A percentile compares a stretch with the other conserved stretches of the same genome.
These are phyloP conservation scores for Nyctibius bracteatus DNA, from an alignment of 2,113 vertebrate genomes.

Conservation along the genomic window DNA sequence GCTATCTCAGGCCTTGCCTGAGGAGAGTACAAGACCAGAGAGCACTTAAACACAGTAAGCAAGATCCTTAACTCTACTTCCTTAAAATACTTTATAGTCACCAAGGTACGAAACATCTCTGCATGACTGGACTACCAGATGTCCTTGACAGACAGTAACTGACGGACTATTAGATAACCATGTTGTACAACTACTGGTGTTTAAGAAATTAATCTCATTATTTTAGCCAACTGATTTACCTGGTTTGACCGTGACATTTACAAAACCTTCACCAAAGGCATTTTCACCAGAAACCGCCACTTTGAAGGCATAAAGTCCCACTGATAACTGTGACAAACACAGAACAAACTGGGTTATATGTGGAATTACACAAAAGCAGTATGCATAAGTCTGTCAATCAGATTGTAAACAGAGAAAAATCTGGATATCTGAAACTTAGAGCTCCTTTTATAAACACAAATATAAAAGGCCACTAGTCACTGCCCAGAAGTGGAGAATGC, in stretches of 20 bases:
- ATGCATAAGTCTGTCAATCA: neutral
- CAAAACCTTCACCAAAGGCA: constrained; percentile 77
- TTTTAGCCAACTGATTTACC: constrained; percentile 60
- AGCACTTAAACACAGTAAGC: neutral
- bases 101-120: neutral
- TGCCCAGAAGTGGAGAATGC: neutral
- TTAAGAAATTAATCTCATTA: neutral
- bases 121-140: neutral
- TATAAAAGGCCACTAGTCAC: neutral
- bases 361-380: neutral
- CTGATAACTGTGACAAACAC: constrained; percentile 69
- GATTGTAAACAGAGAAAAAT: neutral
- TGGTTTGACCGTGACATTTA: constrained; percentile 79
- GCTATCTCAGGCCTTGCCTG: neutral
- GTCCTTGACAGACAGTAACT: neutral
- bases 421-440: neutral
- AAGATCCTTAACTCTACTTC: neutral
- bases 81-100: neutral
- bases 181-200: neutral
- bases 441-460: neutral
- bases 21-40: neutral
- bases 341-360: neutral
- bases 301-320: constrained; percentile 75
- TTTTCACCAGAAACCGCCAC: constrained; percentile 73
- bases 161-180: neutral